These are phyloP conservation scores for Campoletis sonorensis DNA, from an alignment of 1,140 invertebrate genomes.

Conservation along the genomic window DNA sequence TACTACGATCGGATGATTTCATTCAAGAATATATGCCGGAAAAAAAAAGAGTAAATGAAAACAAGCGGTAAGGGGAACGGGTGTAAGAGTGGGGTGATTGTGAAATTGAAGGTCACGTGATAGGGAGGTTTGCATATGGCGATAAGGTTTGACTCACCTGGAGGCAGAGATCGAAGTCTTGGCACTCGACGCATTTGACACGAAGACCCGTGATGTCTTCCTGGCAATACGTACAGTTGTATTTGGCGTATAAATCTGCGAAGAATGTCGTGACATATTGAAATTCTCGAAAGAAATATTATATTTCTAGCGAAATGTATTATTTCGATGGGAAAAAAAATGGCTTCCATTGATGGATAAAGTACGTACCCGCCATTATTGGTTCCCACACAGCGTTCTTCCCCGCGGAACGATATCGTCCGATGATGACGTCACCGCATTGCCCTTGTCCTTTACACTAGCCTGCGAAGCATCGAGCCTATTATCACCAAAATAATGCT, in stretches of 20 bases:
- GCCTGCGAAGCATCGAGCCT: not conserved
- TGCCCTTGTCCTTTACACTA: slow-evolving; percentile 45
- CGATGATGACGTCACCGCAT: slow-evolving; percentile 73
- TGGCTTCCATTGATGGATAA: slow-evolving; percentile 43
- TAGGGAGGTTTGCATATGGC: slow-evolving; percentile 50
- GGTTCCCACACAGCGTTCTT: slow-evolving; percentile 67
- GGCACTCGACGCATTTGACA: slow-evolving; percentile 92
- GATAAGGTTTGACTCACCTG: slow-evolving; percentile 81
- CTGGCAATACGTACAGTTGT: slow-evolving; percentile 94
- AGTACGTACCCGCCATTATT: slow-evolving; percentile 75
- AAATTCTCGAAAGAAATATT: not conserved
- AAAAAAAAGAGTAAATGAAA: slow-evolving; percentile 42
- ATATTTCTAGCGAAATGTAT: not conserved
- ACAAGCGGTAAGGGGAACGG: slow-evolving; percentile 18
- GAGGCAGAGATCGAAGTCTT: slow-evolving; percentile 92
- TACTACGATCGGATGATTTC: no score
- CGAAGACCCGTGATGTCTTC: slow-evolving; percentile 91
- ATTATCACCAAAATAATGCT: slow-evolving; percentile 1
- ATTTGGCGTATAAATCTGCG: slow-evolving; percentile 85
- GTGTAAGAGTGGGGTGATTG: not conserved
- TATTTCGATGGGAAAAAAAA: slow-evolving; percentile 23
- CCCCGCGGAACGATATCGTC: slow-evolving; percentile 63
- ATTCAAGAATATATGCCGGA: slow-evolving; percentile 49
- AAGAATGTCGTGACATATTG: slow-evolving; percentile 52
- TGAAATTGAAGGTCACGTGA: slow-evolving; percentile 56